Base-by-base conservation (phyloP, 1,140 invertebrate genomes). In the Eurosta solidaginis region DNA sequence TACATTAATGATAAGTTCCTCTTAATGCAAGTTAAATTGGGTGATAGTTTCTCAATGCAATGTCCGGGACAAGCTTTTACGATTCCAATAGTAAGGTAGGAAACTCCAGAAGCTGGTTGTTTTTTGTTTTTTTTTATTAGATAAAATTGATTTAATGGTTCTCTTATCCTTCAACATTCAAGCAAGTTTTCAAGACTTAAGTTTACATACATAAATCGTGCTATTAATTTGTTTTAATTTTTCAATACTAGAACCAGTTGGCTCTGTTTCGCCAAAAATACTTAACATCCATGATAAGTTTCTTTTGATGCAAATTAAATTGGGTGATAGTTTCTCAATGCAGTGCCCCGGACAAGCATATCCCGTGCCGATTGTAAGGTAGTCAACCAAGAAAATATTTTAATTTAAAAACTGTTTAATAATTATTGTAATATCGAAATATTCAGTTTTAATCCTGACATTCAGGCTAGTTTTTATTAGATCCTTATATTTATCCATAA, bases 21-120 rank as follows among this genome's bases (percentile, higher is more conserved):
- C 68, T 92, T 82, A 14, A 85, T 85, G 82, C 81, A 85, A 54
- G 81, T 86, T 89, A 77, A 91, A 91, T 84, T 90, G 91, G 82
- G 82, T 2, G 82, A 91, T 89, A 89, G 91, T 90, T 84, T 89
- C 54, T 85, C 89, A 88, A 84, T 90, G 91, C 84, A 89, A 85
- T 94, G 93, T 86, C 90, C 91, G 40, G 92, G 92, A 77, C 92
- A 93, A 87, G 91, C 91, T 33, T 93, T 88, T 83, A 92, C 92
- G 14, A 89, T 92, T 78, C 92, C 92, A 68, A 88, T 89, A 79
- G 90, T 91, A 88, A 92, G 92, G 91, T 92, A 90, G 89, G 88
- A 83, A 79, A 52, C 80, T n/a, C n/a, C n/a, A n/a, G n/a, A n/a
- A n/a, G n/a, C n/a, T n/a, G n/a, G n/a, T n/a, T n/a, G n/a, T n/a